Conservation (phyloP, 92 coral and sea anemone species). For the Pocillopora meandrina region DNA sequence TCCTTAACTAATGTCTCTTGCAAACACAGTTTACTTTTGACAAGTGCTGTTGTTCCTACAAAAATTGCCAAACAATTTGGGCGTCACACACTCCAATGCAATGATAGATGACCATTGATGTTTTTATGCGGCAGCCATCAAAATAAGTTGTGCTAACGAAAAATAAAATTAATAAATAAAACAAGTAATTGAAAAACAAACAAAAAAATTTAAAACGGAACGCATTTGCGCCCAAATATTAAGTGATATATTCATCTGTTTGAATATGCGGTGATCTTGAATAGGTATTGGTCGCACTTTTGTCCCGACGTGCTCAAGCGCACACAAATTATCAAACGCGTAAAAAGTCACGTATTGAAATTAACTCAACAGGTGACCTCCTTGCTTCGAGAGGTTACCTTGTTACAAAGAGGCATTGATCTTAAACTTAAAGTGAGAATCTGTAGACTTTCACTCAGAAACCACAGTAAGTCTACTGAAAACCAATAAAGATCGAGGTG, state of each 20-base stretch:
- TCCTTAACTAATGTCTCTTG: too few species aligned
- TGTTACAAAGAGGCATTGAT: not conserved
- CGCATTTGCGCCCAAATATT: too few species aligned
- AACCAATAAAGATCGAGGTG: not conserved
- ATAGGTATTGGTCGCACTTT: conserved; percentile 16
- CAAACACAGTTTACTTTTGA: too few species aligned
- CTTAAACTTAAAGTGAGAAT: not conserved
- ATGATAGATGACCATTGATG: too few species aligned
- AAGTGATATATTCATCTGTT: not conserved
- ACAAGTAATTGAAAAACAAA: too few species aligned
- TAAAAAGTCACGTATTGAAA: conserved; percentile 11
- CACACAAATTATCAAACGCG: not conserved
- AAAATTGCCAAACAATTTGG: too few species aligned
- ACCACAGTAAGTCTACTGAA: not conserved
- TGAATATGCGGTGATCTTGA: conserved; percentile 4
- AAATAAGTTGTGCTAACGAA: too few species aligned
- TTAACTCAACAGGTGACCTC: not conserved
- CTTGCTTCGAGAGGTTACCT: not conserved
- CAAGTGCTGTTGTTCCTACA: too few species aligned
- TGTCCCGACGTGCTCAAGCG: conserved; percentile 16
- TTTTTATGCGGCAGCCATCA: too few species aligned
- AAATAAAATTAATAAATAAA: too few species aligned
- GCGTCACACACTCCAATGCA: too few species aligned
- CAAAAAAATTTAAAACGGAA: too few species aligned
- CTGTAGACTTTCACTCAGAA: not conserved